Percentiles rank a stretch among this genome's conserved stretches.
Evolutionary conservation across 2,888 invertebrate genomes (phyloP).

Genomic region (Pammene fasciana): DNA sequence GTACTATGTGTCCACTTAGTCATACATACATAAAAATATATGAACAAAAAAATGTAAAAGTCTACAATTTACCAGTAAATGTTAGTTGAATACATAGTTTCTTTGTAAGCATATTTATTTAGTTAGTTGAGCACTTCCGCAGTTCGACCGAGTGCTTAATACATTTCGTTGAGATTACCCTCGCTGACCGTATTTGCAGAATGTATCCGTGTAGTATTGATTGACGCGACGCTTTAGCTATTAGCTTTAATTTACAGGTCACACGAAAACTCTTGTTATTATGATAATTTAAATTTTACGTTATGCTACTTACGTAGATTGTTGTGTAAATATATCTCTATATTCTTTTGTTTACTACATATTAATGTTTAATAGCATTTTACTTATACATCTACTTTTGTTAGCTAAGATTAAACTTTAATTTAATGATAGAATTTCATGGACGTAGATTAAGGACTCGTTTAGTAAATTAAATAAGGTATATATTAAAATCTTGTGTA

Average conservation of each 20-base stretch:
- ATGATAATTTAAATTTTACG: constrained; percentile 67
- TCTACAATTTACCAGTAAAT: constrained; percentile 40
- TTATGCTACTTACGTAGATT: constrained; percentile 68
- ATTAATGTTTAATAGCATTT: constrained; percentile 65
- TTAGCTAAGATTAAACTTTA: constrained; percentile 58
- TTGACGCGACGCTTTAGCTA: constrained; percentile 52
- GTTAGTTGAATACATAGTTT: constrained; percentile 39
- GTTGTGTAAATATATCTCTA: constrained; percentile 78
- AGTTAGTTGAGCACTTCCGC: constrained; percentile 20
- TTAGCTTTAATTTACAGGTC: constrained; percentile 59
- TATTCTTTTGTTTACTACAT: constrained; percentile 57
- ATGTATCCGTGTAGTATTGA: constrained; percentile 48
- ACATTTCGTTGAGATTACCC: constrained; percentile 29
- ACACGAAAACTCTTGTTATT: constrained; percentile 68
- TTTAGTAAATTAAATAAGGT: constrained; percentile 56
- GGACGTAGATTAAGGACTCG: constrained; percentile 65
- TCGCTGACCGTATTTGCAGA: constrained; percentile 26
- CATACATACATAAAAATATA: constrained; percentile 29
- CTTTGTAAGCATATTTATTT: constrained; percentile 41
- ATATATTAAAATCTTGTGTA: constrained; percentile 66
- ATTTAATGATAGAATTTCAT: constrained; percentile 59
- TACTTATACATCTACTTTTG: constrained; percentile 56
- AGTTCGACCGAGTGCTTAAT: constrained; percentile 33
- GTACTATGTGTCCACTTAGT: constrained; percentile 37
- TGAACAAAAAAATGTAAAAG: constrained; percentile 36